These are phyloP conservation scores for Anhinga anhinga DNA, from an alignment of 2,113 vertebrate species.

Conservation along the genomic window DNA sequence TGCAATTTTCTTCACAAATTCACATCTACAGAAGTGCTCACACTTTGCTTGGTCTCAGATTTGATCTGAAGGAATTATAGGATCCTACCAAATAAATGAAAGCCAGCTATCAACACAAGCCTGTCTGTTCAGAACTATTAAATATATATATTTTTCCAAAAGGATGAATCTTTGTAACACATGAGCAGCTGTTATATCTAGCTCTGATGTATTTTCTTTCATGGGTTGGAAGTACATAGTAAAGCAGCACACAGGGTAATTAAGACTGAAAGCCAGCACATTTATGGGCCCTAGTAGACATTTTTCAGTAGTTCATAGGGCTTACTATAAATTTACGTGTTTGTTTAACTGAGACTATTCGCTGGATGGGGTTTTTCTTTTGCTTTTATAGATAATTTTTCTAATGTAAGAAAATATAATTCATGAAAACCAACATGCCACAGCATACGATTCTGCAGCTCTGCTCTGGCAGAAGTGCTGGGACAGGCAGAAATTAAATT, in stretches of 20 bases:
- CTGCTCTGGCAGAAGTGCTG: not conserved
- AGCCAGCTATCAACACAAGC: not conserved
- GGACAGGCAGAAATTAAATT: not conserved
- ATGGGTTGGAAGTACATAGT: not conserved
- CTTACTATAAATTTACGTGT: not conserved
- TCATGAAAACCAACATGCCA: not conserved
- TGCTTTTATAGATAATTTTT: not conserved
- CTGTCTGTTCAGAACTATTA: not conserved
- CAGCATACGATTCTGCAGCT: not conserved
- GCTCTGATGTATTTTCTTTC: not conserved
- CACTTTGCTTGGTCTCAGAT: not conserved
- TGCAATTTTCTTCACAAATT: not conserved
- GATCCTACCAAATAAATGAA: not conserved
- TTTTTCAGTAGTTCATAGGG: not conserved
- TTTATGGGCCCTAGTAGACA: constrained; percentile 21
- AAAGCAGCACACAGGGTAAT: constrained; percentile 12
- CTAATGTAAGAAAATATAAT: not conserved
- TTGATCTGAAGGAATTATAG: not conserved
- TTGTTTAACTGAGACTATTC: not conserved
- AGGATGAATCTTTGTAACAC: not conserved
- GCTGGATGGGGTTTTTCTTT: not conserved
- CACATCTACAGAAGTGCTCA: not conserved
- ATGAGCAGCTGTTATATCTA: not conserved
- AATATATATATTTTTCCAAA: not conserved
- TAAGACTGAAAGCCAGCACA: constrained; percentile 21